These are phyloP conservation scores for Stramonita haemastoma DNA, from an alignment of 2,888 invertebrate species.

Conservation along the genomic window DNA sequence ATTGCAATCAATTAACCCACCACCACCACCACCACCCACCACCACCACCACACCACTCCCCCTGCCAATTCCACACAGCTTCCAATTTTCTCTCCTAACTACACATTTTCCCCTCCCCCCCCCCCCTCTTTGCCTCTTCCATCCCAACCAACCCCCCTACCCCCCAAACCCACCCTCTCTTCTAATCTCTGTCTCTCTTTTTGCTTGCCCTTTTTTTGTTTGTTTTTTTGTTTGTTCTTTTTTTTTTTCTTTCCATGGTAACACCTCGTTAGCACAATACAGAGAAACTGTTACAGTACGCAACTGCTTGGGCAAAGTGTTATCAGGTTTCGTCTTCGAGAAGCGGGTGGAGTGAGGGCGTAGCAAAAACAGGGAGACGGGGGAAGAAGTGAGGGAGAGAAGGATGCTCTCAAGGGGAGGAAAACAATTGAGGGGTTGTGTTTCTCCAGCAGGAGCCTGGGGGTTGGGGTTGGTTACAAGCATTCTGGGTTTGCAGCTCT, in stretches of 20 bases:
- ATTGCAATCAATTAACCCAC: constrained; percentile 14
- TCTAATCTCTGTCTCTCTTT: not conserved
- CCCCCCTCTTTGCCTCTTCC: not conserved
- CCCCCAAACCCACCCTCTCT: not conserved
- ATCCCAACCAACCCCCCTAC: not conserved
- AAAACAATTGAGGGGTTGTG: too few relatives aligned
- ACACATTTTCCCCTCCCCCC: not conserved
- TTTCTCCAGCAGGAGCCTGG: too few relatives aligned
- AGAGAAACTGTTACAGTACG: too few relatives aligned
- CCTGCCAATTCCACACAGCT: not conserved
- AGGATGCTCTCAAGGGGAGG: too few relatives aligned
- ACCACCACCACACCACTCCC: not conserved
- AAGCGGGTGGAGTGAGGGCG: too few relatives aligned
- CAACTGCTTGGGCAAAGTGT: too few relatives aligned
- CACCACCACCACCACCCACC: not conserved
- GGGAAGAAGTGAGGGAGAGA: too few relatives aligned
- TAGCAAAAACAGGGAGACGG: too few relatives aligned
- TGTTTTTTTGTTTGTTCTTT: not conserved
- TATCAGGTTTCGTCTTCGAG: too few relatives aligned
- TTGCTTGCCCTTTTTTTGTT: not conserved
- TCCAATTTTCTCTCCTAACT: not conserved
- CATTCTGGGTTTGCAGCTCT: too few relatives aligned
- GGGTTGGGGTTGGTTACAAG: too few relatives aligned
- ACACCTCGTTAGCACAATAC: too few relatives aligned
- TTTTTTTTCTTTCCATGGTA: not conserved